These are phyloP conservation scores for Athalia circularis DNA, from an alignment of 2,888 invertebrate genomes.

Conservation along the genomic window DNA sequence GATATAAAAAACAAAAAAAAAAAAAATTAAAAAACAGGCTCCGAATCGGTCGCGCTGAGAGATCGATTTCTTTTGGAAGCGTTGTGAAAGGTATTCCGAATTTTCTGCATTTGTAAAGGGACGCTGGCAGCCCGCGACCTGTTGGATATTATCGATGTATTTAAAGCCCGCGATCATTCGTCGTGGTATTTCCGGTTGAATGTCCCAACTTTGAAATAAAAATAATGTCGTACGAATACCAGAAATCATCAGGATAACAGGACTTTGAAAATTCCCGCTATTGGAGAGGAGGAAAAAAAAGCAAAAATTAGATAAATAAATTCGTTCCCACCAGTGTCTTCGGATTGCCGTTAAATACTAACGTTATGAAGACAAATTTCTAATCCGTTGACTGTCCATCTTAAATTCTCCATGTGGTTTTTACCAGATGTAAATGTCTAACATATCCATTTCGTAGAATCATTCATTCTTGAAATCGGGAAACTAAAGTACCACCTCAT, in stretches of 20 bases:
- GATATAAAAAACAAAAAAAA: constrained; percentile 55
- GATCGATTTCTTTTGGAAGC: neutral
- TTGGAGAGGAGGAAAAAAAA: neutral
- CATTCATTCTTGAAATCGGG: neutral
- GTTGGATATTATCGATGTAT: constrained; percentile 21
- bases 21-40: constrained; percentile 13
- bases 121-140: neutral
- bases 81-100: neutral
- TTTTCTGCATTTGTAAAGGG: constrained; percentile 7
- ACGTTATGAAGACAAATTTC: constrained; percentile 26
- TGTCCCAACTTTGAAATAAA: neutral
- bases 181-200: constrained; percentile 5
- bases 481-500: neutral
- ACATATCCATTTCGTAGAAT: constrained; percentile 12
- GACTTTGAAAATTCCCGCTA: constrained; percentile 38
- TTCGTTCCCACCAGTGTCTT: constrained; percentile 9
- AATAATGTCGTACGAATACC: constrained; percentile 12
- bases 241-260: constrained; percentile 36
- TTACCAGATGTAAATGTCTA: neutral
- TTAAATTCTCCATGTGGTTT: neutral
- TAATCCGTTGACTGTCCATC: neutral
- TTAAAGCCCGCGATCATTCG: neutral
- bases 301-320: neutral
- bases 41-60: neutral
- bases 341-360: constrained; percentile 17